Evolutionary conservation across 2,113 vertebrate genomes (phyloP), one percentile per base, ranked within the genome.

Genomic region (Globicephala melas): DNA sequence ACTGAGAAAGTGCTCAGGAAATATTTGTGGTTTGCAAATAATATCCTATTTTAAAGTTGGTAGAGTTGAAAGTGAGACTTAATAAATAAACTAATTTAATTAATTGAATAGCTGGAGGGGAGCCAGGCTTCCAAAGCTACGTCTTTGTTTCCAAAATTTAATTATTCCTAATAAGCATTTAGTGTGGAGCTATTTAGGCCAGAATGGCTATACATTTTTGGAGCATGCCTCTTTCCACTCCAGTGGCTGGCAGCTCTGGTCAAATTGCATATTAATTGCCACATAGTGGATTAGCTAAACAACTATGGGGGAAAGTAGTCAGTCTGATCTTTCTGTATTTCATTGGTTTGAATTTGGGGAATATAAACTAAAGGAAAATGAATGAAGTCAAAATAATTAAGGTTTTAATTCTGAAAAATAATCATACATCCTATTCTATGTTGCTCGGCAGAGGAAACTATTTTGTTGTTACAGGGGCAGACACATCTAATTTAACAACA

Each of bases 11-110:
- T 76, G 15, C n/a, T 79, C 17, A 44, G 84, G 83, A 83, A 50
- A 33, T 67, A 73, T 67, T 82, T 92, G 31, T 92, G 76, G 67
- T 28, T 92, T 76, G 38, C 81, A 95, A 92, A 80, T 79, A 73
- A 50, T 50, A 62, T 50, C 25, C 20, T 68, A 21, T 33, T 71
- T 83, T 70, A 20, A 79, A 65, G 74, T 65, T 53, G 23, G 38
- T 31, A 33, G 70, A 55, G 14, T 71, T 79, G 63, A 71, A 77
- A 53, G 38, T 70, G 68, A 62, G 15, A 21, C 79, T 84, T 70
- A 62, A 36, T 83, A 76, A 89, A 67, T 65, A 23, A 83, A 36
- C n/a, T 83, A 77, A 87, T 67, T 74, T 67, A 74, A 70, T 13
- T 79, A 74, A 70, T 13, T 79, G 53, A 89, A 63, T 31, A 67